phyloP scores from a whole-genome alignment of 2,797 vertebrate species.

The Poecilia picta region DNA sequence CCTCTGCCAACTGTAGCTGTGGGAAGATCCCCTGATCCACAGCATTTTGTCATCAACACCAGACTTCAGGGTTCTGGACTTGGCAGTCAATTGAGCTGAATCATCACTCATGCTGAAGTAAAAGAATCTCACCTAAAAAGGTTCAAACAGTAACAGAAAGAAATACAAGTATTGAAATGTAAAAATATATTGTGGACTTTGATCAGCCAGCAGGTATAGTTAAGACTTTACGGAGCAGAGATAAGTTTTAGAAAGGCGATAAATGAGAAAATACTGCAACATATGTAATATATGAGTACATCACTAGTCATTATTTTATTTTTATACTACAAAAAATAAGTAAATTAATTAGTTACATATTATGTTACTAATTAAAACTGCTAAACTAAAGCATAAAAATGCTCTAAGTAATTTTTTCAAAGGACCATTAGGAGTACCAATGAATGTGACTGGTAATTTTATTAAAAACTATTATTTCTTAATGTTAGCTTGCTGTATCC shows the following conservation, averaged over 20 bases:
- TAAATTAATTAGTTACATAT: too few relatives aligned
- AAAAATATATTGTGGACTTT: constrained; percentile 6
- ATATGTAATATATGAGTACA: background rate
- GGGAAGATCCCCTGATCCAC: constrained; percentile 56
- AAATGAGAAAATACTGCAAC: background rate
- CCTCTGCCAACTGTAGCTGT: constrained; percentile 77
- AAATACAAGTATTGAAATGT: background rate
- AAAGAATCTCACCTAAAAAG: constrained; percentile 77
- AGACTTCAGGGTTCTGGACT: constrained; percentile 52
- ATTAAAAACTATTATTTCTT: background rate
- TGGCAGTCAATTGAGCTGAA: constrained; percentile 48
- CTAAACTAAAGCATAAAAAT: background rate
- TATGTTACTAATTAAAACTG: too few relatives aligned
- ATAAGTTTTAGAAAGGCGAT: constrained; percentile 14
- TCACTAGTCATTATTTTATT: background rate
- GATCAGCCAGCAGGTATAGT: background rate
- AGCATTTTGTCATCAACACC: constrained; percentile 64
- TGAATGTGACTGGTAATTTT: background rate
- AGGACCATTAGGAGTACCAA: background rate
- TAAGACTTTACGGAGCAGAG: background rate
- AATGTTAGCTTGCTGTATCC: background rate
- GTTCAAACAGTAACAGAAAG: background rate
- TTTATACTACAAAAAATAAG: background rate
- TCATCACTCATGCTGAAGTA: constrained; percentile 67
- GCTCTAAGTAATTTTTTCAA: background rate